Evolutionary conservation across 2,797 vertebrate genomes (phyloP), one percentile per base, ranked within the genome.

Genomic region (Chaetophractus vellerosus): DNA sequence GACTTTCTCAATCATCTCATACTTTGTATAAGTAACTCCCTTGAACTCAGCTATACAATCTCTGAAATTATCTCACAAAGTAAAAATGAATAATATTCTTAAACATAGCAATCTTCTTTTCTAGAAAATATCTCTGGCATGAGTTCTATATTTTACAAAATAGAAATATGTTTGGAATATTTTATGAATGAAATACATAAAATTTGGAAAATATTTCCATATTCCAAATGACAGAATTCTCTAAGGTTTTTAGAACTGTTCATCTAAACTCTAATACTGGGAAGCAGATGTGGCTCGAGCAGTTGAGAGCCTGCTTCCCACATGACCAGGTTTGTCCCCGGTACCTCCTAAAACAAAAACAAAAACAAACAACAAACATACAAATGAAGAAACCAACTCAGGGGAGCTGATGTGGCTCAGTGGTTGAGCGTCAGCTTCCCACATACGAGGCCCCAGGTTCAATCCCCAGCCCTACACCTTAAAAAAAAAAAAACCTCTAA

Each of bases 151-250:
- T 69, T 84, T 92, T 75, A 95, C 1, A 89, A 90, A 86, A 76
- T 38, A 84, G 55, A 96, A 89, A 81, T 10, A 36, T 21, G 31
- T 4, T 52, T 66, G 16, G 12, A 87, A n/a, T 87, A 69, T 45
- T 90, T 84, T 75, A 31, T 57, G 28, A 28, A 79, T 5, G 1
- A 93, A 95, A 72, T 78, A 71, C 63, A 68, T 45, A 88, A 48
- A 78, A 61, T 72, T 94, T 87, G 59, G 26, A 90, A 75, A 75
- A 89, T 72, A 63, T 83, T 89, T 95, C 87, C 21, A 50, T 36
- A 68, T 87, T 50, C 16, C 63, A 64, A 10, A 38, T 92, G 66
- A 76, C 31, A 91, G 69, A 95, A 83, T 82, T 80, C 24, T 94
- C 31, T 78, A 55, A 33, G 36, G 36, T 59, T 96, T 90, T 91